Evolutionary conservation across 2,113 vertebrate species (phyloP).

Genomic region (Sclerurus mexicanus): DNA sequence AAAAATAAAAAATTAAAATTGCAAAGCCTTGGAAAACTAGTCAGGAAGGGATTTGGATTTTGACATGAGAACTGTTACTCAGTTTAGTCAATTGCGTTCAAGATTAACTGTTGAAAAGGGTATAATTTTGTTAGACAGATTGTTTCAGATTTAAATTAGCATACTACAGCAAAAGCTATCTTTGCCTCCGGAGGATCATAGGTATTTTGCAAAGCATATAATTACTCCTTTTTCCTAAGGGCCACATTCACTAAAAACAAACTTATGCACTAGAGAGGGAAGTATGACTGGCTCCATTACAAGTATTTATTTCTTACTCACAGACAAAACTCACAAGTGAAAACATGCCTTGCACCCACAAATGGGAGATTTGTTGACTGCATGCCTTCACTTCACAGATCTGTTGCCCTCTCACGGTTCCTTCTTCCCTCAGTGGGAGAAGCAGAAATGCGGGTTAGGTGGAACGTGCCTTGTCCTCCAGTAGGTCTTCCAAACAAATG

Average conservation of each 20-base stretch:
- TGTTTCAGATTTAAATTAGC: not conserved
- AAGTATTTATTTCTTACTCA: not conserved
- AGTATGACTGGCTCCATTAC: not conserved
- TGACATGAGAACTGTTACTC: not conserved
- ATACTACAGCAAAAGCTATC: not conserved
- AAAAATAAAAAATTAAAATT: not conserved
- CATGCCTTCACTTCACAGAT: not conserved
- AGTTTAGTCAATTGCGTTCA: not conserved
- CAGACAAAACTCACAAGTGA: not conserved
- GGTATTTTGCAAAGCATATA: not conserved
- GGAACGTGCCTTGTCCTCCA: not conserved
- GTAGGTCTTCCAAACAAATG: not conserved
- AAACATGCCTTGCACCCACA: not conserved
- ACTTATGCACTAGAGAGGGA: not conserved
- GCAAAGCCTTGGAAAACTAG: not conserved
- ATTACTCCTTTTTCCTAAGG: not conserved
- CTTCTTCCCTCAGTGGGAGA: not conserved
- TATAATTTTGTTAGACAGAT: not conserved
- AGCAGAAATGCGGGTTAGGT: not conserved
- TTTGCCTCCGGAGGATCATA: not conserved
- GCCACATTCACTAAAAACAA: conserved; percentile 46
- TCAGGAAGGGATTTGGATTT: not conserved
- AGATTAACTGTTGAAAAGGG: not conserved
- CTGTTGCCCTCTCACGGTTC: not conserved
- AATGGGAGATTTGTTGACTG: not conserved